Evolutionary conservation across 1,140 invertebrate species (phyloP).

Genomic region (Brachionus paranguensis): DNA sequence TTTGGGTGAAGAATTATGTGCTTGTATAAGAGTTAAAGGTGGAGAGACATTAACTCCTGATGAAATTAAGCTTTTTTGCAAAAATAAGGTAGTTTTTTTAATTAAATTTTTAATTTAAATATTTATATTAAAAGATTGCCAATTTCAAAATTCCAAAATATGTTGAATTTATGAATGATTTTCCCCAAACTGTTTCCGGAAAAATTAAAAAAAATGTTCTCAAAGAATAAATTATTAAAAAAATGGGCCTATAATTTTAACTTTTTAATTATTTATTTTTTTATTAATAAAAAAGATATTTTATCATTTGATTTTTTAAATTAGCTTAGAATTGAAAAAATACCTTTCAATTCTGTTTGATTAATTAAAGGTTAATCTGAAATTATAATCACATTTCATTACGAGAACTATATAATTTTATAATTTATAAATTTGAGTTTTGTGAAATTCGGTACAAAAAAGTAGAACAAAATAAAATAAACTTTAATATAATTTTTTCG

Average conservation of each 20-base stretch:
- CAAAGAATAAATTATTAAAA: slow-evolving; percentile 47
- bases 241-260: background rate
- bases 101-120: slow-evolving; percentile 50
- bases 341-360: too few species aligned
- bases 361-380: too few species aligned
- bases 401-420: too few species aligned
- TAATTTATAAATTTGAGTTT: too few species aligned
- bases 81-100: background rate
- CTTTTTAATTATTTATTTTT: background rate
- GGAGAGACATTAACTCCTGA: slow-evolving; percentile 54
- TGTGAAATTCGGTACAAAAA: too few species aligned
- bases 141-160: slow-evolving; percentile 76
- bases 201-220: slow-evolving; percentile 73
- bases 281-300: background rate
- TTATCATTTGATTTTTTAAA: background rate
- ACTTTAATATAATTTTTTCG: too few species aligned
- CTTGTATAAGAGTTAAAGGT: slow-evolving; percentile 63
- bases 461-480: too few species aligned
- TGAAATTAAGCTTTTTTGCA: slow-evolving; percentile 13
- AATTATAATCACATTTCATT: too few species aligned
- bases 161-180: slow-evolving; percentile 64
- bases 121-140: slow-evolving; percentile 63
- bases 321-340: background rate
- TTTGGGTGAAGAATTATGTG: slow-evolving; percentile 77
- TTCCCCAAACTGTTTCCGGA: slow-evolving; percentile 75